Conservation (phyloP, 2,888 invertebrate genomes). For the Camptogramma bilineatum region DNA sequence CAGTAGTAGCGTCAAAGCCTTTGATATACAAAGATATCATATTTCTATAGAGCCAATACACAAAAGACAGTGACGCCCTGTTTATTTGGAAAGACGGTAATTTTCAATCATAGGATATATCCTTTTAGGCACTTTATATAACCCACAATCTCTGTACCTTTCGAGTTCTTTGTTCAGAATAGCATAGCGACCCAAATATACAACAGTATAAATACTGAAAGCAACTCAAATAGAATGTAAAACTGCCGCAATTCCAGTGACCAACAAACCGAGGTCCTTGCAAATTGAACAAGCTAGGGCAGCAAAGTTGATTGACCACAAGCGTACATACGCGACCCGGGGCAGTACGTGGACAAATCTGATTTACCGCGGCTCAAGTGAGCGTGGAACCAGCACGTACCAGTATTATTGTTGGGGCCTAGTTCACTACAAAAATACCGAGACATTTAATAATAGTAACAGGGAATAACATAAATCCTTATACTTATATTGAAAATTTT, state of each 20-base stretch:
- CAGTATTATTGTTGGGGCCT: background rate
- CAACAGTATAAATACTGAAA: background rate
- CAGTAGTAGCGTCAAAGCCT: conserved; percentile 2
- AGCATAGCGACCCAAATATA: background rate
- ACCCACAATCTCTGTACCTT: too few relatives aligned
- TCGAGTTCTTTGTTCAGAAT: background rate
- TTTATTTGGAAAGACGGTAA: background rate
- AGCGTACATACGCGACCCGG: conserved; percentile 1
- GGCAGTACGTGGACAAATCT: conserved; percentile 1
- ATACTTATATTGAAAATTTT: too few relatives aligned
- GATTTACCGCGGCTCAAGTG: conserved; percentile 3
- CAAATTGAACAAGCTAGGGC: conserved; percentile 18
- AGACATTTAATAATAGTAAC: too few relatives aligned
- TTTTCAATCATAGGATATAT: background rate
- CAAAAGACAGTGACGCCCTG: background rate
- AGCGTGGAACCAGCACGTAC: background rate
- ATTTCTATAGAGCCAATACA: conserved; percentile 7
- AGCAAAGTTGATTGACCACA: conserved; percentile 11
- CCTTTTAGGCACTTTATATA: background rate
- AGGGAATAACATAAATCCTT: too few relatives aligned
- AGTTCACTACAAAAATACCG: background rate
- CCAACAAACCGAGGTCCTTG: conserved; percentile 1
- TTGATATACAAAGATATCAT: conserved; percentile 5
- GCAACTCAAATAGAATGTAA: conserved; percentile 1
- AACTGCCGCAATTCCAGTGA: background rate